Evolutionary conservation across 2,888 invertebrate genomes (phyloP), one percentile per base, ranked within the genome.

Genomic region (Candidula unifasciata): DNA sequence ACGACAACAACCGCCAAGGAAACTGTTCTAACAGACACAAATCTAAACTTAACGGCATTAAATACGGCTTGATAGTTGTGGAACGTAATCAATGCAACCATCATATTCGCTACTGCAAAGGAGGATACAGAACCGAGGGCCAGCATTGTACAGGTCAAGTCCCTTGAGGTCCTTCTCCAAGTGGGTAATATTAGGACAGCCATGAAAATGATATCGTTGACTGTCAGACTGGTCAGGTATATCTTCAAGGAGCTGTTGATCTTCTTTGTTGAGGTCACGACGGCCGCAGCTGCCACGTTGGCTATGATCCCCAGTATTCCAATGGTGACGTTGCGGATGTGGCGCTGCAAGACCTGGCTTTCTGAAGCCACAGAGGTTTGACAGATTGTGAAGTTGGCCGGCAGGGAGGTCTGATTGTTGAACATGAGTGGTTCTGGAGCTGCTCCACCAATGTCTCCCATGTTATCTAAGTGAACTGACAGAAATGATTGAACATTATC

Each of bases 131-230:
- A 44, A 5, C 52, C 44, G 2, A 73, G n/a, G 18, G 73, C 44
- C n/a, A 44, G 24, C n/a, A 73, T 13, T 0, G 73, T 27, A 44
- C 73, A 73, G 10, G n/a, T 52, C 0, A 52, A 0, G 10, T 73
- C 44, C 3, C n/a, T 8, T 16, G 73, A 52, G 0, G 8, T 44
- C 13, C 3, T 35, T 0, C 18, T n/a, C 73, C 73, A 73, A 24
- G 44, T n/a, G 27, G 73, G 73, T 18, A 73, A 5, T 13, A 44
- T 73, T 52, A 73, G 16, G 27, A 44, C n/a, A 21, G n/a, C 21
- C 73, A 73, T 73, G 27, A 73, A 73, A 73, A 73, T 73, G 3
- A 52, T 52, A 27, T 73, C 73, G 44, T 73, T 73, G 16, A 73
- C 13, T 10, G 73, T 27, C 5, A 73, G 52, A n/a, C 73, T 73